Base-by-base conservation (phyloP, 2,113 vertebrate species). In the Ciconia maguari region DNA sequence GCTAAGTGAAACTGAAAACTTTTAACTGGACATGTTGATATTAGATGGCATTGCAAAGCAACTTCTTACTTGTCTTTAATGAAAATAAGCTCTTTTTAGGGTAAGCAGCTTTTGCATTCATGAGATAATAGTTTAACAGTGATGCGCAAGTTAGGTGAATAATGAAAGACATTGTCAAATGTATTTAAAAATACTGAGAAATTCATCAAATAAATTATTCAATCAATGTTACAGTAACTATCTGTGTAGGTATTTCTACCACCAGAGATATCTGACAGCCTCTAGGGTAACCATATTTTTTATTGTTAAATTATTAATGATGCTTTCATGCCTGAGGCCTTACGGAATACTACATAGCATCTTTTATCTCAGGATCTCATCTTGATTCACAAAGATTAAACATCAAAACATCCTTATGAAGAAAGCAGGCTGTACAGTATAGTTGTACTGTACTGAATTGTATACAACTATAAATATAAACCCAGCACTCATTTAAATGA, bases 241-340 rank as follows among this genome's bases (percentile, higher is more conserved):
- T 60, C 48, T 64, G 13, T 75, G 55, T 57, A 60, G 68, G 44
- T 80, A 75, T 82, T 91, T 91, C 80, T 84, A 69, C 25, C 69
- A 92, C 36, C 61, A 75, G 41, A 87, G 68, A 21, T 75, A 44
- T 68, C 19, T 78, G 77, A 44, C 52, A 87, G 55, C 16, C 41
- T 82, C 83, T 44, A 78, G 55, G 34, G 76, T 65, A 84, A 75
- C 13, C 5, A 25, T 75, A 70, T 71, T 81, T 93, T 94, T 95
- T 57, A 72, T 58, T 82, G 14, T 79, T 91, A 84, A 93, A 90
- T 93, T 92, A 75, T 94, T 96, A 83, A 96, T 54, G 9, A 46
- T 65, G 22, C 29, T 91, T 96, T 94, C 76, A 69, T 68, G 30
- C 41, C 44, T 49, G 65, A 82, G 41, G 54, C 61, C 36, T 84